A percentile compares a stretch with the other conserved stretches of the same genome.
Evolutionary conservation across 2,888 invertebrate genomes (phyloP).

Genomic region (Tanypteryx hageni): DNA sequence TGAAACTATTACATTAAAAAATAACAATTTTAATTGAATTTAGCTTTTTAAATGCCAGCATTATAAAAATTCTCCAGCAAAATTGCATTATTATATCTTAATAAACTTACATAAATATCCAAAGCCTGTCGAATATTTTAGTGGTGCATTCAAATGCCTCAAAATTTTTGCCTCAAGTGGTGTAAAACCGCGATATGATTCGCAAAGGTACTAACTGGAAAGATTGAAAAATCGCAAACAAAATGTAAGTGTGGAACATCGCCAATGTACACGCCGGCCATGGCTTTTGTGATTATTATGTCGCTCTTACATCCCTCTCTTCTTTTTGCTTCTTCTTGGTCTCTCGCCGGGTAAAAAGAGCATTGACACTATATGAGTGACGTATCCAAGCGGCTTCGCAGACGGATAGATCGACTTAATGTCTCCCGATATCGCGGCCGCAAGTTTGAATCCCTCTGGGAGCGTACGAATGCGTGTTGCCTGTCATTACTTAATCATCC

Average conservation of each 20-base stretch:
- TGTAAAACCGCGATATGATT: background rate
- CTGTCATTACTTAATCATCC: constrained; percentile 32
- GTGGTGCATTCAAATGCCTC: no score
- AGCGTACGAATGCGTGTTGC: constrained; percentile 9
- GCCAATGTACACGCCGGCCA: no score
- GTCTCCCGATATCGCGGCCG: background rate
- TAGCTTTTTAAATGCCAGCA: no score
- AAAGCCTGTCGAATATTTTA: no score
- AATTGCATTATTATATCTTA: no score
- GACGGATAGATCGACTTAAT: constrained; percentile 3
- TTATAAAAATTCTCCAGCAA: no score
- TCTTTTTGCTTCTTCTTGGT: background rate
- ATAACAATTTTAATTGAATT: no score
- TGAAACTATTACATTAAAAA: no score
- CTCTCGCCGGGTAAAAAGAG: background rate
- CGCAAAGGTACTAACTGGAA: background rate
- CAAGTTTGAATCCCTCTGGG: background rate
- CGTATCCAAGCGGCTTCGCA: background rate
- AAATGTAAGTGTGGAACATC: background rate
- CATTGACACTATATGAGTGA: background rate
- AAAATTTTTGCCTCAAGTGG: no score
- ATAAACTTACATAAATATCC: no score
- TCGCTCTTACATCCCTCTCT: no score
- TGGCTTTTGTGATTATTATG: no score
- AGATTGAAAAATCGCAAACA: background rate